These are phyloP conservation scores for Mobula hypostoma DNA, from an alignment of 2,113 vertebrate genomes.

Conservation along the genomic window DNA sequence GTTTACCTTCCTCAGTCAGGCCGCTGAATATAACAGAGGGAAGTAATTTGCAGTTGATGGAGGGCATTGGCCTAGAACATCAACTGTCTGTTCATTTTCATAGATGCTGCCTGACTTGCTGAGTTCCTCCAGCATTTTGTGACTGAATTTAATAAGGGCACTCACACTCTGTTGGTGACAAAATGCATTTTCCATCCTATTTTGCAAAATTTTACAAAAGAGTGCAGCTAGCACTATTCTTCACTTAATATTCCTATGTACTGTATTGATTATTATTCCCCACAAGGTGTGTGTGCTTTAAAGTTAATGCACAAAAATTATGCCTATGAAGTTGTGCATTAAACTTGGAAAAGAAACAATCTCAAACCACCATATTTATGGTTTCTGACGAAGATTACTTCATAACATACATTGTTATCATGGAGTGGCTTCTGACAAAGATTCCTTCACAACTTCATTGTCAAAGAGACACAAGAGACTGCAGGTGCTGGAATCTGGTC, in stretches of 20 bases:
- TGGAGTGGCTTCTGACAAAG: not conserved
- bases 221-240: not conserved
- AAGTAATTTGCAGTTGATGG: too few relatives aligned
- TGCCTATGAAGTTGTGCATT: not conserved
- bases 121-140: too few relatives aligned
- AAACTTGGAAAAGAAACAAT: not conserved
- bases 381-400: not conserved
- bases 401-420: not conserved
- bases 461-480: too few relatives aligned
- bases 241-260: not conserved
- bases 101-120: too few relatives aligned
- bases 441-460: not conserved
- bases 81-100: too few relatives aligned
- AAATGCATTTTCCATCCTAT: not conserved
- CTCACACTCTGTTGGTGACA: too few relatives aligned
- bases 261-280: not conserved
- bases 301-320: not conserved
- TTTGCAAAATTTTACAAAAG: not conserved
- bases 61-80: too few relatives aligned
- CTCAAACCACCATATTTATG: not conserved
- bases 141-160: too few relatives aligned
- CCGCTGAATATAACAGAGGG: too few relatives aligned
- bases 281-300: not conserved
- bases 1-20: too few relatives aligned
- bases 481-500: too few relatives aligned